Evolutionary conservation across 2,797 vertebrate genomes (phyloP), one percentile per base, ranked within the genome.

Genomic region (Otus scops): DNA sequence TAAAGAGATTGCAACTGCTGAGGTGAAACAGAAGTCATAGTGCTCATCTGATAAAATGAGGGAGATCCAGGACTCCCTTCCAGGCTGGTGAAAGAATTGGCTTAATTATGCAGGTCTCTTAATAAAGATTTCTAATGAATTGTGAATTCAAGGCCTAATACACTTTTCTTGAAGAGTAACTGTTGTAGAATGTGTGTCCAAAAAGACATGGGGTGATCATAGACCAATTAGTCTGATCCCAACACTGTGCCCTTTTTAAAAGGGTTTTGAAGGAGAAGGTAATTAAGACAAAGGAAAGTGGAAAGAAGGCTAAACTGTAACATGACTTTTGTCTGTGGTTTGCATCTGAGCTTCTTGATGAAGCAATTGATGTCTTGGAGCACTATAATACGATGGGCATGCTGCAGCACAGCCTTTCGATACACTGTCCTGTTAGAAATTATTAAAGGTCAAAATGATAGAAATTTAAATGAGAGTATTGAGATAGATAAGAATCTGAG

Each of bases 401-500:
- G 19, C 45, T 0, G 2, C 9, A 38, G 11, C 18, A 13, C 43
- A 32, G 56, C 36, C 16, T n/a, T 57, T 47, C 13, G 47, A 13
- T 63, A 26, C 0, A 1, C 59, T 57, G n/a, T 50, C 67, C 28
- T 0, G 0, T 24, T 50, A 53, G 56, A 64, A 63, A 34, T 24
- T 32, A 26, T n/a, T 63, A 34, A 73, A 63, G 89, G 86, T 86
- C 61, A 86, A 54, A 53, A 39, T 13, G 45, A 26, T 32, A 63
- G 34, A 34, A 48, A 47, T 53, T 45, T n/a, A 81, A 59, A 39
- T 59, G 53, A 77, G 51, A 34, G 21, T 60, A 32, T 48, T 15
- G 75, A 80, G 56, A 61, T 56, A 51, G 75, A 21, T 79, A 65
- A 89, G 84, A 59, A 48, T 74, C 70, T 41, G 85, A 76, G 43